Evolutionary conservation across 2,113 vertebrate species (phyloP).

Genomic region (Callionymus lyra): DNA sequence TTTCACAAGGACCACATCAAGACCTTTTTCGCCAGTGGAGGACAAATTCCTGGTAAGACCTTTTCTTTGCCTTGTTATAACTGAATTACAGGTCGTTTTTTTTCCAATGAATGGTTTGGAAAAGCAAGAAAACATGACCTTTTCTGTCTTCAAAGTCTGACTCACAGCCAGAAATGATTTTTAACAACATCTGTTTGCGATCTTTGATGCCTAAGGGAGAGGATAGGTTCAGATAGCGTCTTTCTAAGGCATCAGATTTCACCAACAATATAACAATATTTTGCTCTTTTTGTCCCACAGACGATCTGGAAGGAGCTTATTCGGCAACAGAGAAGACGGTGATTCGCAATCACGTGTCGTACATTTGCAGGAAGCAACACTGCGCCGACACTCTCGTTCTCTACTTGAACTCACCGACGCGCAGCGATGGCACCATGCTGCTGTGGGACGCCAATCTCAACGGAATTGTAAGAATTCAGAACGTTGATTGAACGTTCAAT

Average conservation of each 20-base stretch:
- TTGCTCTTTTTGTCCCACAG: conserved; percentile 15
- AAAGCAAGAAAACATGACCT: no score
- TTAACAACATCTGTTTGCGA: no score
- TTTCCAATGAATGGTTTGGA: background rate
- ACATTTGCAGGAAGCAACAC: conserved; percentile 71
- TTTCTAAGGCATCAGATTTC: no score
- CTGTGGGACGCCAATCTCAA: conserved; percentile 73
- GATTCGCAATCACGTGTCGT: conserved; percentile 70
- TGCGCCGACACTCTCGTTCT: conserved; percentile 72
- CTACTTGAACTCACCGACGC: conserved; percentile 71
- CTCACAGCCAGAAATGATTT: no score
- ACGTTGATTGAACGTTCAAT: no score
- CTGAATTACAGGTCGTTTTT: background rate
- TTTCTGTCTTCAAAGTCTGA: no score
- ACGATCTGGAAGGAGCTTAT: conserved; percentile 63
- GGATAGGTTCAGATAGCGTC: no score
- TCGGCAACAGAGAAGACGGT: conserved; percentile 67
- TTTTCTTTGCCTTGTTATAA: background rate
- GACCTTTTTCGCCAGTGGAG: conserved; percentile 69
- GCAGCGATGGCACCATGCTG: conserved; percentile 71
- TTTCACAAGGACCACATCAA: conserved; percentile 73
- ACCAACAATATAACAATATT: no score
- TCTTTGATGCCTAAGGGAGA: no score
- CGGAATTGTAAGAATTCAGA: conserved; percentile 66
- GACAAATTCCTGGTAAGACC: conserved; percentile 61